phyloP scores from a whole-genome alignment of 2,113 vertebrate species.

The Canis aureus region DNA sequence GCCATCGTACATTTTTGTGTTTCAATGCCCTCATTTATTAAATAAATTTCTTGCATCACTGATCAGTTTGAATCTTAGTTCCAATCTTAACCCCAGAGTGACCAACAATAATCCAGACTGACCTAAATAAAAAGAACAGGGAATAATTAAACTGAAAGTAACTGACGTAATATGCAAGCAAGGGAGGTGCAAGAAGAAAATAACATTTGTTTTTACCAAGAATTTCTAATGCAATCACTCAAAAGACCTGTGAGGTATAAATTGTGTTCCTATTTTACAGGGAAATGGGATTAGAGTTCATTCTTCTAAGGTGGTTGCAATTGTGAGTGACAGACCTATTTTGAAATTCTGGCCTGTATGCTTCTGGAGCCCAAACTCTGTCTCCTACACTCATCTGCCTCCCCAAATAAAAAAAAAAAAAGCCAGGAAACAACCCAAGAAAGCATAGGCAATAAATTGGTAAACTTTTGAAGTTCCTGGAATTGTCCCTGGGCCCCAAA shows the following conservation, averaged over 20 bases:
- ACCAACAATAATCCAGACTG: background rate
- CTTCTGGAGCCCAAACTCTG: background rate
- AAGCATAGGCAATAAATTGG: background rate
- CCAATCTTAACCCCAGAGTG: background rate
- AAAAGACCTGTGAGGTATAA: background rate
- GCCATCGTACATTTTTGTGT: background rate
- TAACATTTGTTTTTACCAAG: background rate
- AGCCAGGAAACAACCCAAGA: background rate
- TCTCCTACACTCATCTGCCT: background rate
- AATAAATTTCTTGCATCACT: background rate
- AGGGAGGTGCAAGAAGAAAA: background rate
- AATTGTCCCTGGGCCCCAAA: background rate
- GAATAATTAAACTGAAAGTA: background rate
- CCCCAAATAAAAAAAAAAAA: slow-evolving; percentile 19
- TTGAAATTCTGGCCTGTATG: background rate
- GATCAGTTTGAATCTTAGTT: background rate
- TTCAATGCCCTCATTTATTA: background rate
- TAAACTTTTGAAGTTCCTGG: background rate
- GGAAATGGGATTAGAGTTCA: background rate
- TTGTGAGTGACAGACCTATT: background rate
- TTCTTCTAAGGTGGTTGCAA: background rate
- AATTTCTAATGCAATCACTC: background rate
- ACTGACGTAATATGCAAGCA: background rate
- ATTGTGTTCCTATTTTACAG: background rate
- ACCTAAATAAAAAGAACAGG: background rate